phyloP scores from a whole-genome alignment of 2,888 invertebrate genomes.

The Allygus modestus region DNA sequence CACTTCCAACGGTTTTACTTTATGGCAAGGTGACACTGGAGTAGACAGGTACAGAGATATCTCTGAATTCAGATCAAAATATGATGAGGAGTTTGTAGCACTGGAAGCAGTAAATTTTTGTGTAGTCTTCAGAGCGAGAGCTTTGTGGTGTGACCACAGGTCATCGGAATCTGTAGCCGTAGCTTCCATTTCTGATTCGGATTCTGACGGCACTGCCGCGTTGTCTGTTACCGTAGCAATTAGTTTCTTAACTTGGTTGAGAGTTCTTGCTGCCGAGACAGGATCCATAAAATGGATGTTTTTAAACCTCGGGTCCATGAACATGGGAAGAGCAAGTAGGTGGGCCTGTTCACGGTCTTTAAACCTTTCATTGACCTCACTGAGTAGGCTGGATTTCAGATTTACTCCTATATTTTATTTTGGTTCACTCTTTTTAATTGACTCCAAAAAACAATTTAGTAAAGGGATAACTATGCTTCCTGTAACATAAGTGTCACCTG shows the following conservation, averaged over 20 bases:
- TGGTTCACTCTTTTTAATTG: background rate
- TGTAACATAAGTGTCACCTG: conserved; percentile 38
- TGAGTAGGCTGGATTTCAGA: background rate
- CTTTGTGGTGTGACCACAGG: conserved; percentile 32
- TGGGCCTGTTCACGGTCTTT: conserved; percentile 21
- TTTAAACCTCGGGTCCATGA: conserved; percentile 54
- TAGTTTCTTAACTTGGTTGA: conserved; percentile 25
- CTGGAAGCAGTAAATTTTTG: too few relatives aligned
- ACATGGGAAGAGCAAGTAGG: background rate
- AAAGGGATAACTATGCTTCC: conserved; percentile 37
- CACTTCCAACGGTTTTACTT: conserved; percentile 61
- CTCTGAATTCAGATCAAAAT: conserved; percentile 5
- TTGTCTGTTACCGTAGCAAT: background rate
- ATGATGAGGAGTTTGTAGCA: background rate
- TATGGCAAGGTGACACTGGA: conserved; percentile 53
- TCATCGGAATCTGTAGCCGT: background rate
- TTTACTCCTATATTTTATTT: background rate
- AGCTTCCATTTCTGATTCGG: background rate
- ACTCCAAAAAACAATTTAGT: conserved; percentile 41
- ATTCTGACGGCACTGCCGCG: background rate
- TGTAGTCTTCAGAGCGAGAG: background rate
- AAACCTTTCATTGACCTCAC: conserved; percentile 38
- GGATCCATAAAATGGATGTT: conserved; percentile 53
- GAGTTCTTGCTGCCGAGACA: background rate
- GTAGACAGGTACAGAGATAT: conserved; percentile 52